Evolutionary conservation across 2,888 invertebrate species (phyloP), one percentile per base, ranked within the genome.

Genomic region (Ectobius pallidus): DNA sequence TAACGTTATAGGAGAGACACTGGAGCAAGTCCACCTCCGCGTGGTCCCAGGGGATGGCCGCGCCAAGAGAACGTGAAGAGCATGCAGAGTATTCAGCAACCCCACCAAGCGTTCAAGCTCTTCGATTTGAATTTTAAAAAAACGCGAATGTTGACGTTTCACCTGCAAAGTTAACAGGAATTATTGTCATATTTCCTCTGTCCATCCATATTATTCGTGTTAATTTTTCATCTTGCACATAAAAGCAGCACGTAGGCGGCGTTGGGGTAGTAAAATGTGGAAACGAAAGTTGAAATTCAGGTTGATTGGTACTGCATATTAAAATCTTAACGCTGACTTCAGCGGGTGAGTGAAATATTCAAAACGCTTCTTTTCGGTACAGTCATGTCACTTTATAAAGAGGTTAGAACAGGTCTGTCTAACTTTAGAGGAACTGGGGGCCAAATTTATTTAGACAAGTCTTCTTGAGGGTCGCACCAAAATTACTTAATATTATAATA

Each of bases 241-340:
- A n/a, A 58, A 58, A 58, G 30, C n/a, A n/a, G 22, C 58, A 58
- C 58, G 32, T 58, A 52, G 25, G n/a, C n/a, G 34, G 11, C 34
- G 34, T 11, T 7, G 34, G 34, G 34, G 11, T 7, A 11, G 16
- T 3, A 58, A 32, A 58, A 58, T 58, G 58, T 2, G 16, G 18
- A 32, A 27, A 32, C 30, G 30, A n/a, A 58, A 58, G 32, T 46
- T 46, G 6, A 65, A 46, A 42, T 34, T 65, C 25, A 14, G 46
- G 27, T n/a, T n/a, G 25, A 14, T 65, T 42, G 63, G 65, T 27
- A 46, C 11, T 46, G 65, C 22, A 46, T 65, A 65, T 65, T 65
- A 65, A 65, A 65, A 65, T 65, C 65, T 65, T 65, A 65, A 27
- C n/a, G n/a, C 25, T 25, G 27, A 27, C 27, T 65, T 65, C 27